Percentiles rank a stretch among this genome's conserved stretches.
Evolutionary conservation across 2,113 vertebrate species (phyloP).

Genomic region (Mormyrus iriodes): DNA sequence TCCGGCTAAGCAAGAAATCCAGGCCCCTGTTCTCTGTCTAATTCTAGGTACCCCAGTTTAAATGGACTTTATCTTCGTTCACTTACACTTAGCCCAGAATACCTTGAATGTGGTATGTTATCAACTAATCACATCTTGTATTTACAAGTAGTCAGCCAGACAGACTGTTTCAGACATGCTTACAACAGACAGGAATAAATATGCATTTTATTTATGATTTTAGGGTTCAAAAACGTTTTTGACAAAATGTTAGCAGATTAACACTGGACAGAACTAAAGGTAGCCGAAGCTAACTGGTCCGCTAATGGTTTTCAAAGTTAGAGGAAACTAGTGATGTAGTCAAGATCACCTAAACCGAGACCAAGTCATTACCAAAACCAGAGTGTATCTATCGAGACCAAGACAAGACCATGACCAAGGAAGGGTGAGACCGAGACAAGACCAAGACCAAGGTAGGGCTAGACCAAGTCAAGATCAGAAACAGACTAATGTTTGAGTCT

Average conservation of each 20-base stretch:
- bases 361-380: too few species aligned
- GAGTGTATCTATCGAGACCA: too few species aligned
- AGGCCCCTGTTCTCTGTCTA: background rate
- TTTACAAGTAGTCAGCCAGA: background rate
- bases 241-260: background rate
- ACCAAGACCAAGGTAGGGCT: too few species aligned
- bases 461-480: too few species aligned
- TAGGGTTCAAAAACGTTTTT: background rate
- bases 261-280: background rate
- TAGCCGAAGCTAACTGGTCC: background rate
- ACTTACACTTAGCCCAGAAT: background rate
- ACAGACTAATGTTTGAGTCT: too few species aligned
- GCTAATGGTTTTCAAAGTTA: background rate
- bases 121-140: background rate
- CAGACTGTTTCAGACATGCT: background rate
- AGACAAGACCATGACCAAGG: too few species aligned
- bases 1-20: background rate
- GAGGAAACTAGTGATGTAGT: too few species aligned
- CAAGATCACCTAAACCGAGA: too few species aligned
- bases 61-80: background rate
- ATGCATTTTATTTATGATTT: background rate
- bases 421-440: too few species aligned
- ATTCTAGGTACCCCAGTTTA: background rate
- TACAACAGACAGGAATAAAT: background rate
- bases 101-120: background rate